phyloP scores from a whole-genome alignment of 2,797 vertebrate genomes.

The Nannoperca obscura region DNA sequence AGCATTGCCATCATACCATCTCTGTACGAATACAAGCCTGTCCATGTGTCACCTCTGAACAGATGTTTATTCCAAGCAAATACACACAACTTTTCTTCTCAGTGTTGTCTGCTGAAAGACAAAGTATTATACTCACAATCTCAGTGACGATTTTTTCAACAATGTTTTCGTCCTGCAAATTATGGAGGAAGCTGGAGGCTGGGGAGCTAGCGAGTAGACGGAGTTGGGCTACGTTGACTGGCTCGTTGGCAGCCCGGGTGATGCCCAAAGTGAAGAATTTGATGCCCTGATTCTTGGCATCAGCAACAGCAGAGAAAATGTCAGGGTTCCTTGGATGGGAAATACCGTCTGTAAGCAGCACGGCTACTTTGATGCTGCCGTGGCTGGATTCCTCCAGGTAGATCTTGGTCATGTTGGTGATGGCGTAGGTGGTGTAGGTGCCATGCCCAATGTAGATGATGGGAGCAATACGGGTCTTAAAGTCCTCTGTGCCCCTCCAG shows the following conservation, averaged over 20 bases:
- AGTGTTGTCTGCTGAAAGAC: slow-evolving; percentile 42
- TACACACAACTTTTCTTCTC: slow-evolving; percentile 14
- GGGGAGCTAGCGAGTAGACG: slow-evolving; percentile 90
- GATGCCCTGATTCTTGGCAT: slow-evolving; percentile 93
- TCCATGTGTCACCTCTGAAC: slow-evolving; percentile 41
- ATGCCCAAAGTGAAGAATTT: slow-evolving; percentile 92
- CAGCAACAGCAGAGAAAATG: slow-evolving; percentile 90
- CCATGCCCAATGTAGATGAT: slow-evolving; percentile 92
- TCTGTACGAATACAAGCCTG: slow-evolving; percentile 48
- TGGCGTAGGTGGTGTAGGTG: slow-evolving; percentile 93
- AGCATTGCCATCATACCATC: slow-evolving; percentile 62
- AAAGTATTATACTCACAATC: slow-evolving; percentile 86
- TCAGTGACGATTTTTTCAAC: slow-evolving; percentile 87
- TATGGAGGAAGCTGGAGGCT: slow-evolving; percentile 87
- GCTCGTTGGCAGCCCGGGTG: slow-evolving; percentile 88
- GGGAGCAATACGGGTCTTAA: slow-evolving; percentile 86
- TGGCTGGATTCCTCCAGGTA: slow-evolving; percentile 88
- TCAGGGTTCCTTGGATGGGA: slow-evolving; percentile 95
- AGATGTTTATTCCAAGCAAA: slow-evolving; percentile 44
- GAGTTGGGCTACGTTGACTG: slow-evolving; percentile 88
- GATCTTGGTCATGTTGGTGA: slow-evolving; percentile 93
- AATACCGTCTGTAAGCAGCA: slow-evolving; percentile 90
- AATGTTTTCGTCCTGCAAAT: slow-evolving; percentile 88
- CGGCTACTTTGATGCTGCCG: slow-evolving; percentile 85
- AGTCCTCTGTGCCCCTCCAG: slow-evolving; percentile 89